These are phyloP conservation scores for Strigamia transsilvanica DNA, from an alignment of 2,888 invertebrate genomes.

Conservation along the genomic window DNA sequence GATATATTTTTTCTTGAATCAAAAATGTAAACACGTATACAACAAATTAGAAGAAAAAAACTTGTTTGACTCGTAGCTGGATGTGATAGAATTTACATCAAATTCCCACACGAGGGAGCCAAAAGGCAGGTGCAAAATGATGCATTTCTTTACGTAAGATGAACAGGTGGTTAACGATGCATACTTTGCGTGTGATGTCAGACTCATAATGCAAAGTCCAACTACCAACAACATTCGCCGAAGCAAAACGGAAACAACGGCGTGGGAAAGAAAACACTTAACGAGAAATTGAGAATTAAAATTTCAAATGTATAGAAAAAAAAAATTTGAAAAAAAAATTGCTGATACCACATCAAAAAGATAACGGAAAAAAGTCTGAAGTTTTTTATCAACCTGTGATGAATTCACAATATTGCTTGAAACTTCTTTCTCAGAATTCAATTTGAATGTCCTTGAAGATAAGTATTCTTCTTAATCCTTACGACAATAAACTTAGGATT, in stretches of 20 bases:
- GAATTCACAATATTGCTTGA: neutral
- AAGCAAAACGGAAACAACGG: slow-evolving; percentile 49
- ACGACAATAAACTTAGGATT: slow-evolving; percentile 42
- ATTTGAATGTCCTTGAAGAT: slow-evolving; percentile 22
- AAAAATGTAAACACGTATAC: no score
- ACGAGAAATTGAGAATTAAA: slow-evolving; percentile 27
- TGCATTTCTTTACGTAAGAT: slow-evolving; percentile 15
- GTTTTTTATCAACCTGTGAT: no score
- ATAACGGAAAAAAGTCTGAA: neutral
- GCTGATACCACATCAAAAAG: neutral
- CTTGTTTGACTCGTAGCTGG: neutral
- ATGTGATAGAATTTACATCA: neutral
- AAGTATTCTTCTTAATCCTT: slow-evolving; percentile 29
- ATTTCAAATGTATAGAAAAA: slow-evolving; percentile 5
- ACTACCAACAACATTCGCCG: slow-evolving; percentile 21
- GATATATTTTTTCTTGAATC: no score
- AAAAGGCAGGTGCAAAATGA: slow-evolving; percentile 40
- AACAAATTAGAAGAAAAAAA: neutral
- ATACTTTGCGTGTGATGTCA: slow-evolving; percentile 47
- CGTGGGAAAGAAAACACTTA: slow-evolving; percentile 48
- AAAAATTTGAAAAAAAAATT: neutral
- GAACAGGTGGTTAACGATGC: slow-evolving; percentile 47
- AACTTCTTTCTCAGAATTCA: neutral
- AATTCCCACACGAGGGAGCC: slow-evolving; percentile 42
- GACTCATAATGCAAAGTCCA: slow-evolving; percentile 33